phyloP scores from a whole-genome alignment of 2,797 vertebrate species.

The Mareca penelope region DNA sequence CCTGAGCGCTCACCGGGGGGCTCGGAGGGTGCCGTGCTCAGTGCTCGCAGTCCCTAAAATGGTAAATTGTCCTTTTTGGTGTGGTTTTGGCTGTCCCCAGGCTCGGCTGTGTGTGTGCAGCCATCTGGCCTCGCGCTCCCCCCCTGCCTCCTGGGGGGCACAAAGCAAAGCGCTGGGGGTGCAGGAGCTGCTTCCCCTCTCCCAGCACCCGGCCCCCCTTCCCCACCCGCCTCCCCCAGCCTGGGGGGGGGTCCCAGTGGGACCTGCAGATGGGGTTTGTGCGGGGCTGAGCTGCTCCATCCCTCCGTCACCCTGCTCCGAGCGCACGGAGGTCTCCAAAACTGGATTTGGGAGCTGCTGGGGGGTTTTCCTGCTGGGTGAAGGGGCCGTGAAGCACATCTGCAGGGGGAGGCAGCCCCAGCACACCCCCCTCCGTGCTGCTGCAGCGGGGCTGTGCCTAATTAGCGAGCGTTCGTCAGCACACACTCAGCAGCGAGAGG shows the following conservation, averaged over 20 bases:
- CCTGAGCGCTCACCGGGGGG: accelerated
- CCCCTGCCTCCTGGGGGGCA: not conserved
- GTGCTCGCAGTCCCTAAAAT: not conserved
- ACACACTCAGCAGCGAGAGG: not conserved
- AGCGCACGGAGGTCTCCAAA: not conserved
- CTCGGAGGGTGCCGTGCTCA: accelerated
- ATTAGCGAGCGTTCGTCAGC: not conserved
- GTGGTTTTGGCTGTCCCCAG: not conserved
- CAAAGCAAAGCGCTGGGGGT: not conserved
- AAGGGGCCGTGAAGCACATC: not conserved
- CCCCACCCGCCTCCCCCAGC: not conserved
- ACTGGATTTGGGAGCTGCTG: not conserved
- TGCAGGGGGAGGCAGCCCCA: not conserved
- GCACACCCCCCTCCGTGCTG: accelerated
- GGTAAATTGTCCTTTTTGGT: not conserved
- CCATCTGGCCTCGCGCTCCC: not conserved
- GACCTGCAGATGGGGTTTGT: not conserved
- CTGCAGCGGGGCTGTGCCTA: not conserved
- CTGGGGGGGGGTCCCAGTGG: accelerated
- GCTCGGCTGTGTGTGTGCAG: not conserved
- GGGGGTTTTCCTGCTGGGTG: not conserved
- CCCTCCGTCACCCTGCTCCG: not conserved
- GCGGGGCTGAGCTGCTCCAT: accelerated
- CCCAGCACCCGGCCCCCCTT: not conserved
- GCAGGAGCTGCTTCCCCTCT: not conserved